Evolutionary conservation across 1,140 invertebrate species (phyloP).

Genomic region (Sinonovacula constricta): DNA sequence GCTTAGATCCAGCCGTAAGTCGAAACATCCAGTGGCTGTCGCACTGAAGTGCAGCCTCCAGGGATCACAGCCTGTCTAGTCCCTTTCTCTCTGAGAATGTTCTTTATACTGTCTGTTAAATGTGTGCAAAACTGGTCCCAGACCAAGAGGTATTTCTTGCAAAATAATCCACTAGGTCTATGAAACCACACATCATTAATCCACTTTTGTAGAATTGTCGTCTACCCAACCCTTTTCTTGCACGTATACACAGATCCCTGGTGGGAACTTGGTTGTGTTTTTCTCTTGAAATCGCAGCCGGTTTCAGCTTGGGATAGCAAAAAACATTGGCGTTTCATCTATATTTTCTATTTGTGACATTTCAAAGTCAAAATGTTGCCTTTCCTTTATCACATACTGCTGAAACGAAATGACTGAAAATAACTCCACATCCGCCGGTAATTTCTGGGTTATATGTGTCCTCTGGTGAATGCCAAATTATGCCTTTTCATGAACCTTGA

Average conservation of each 20-base stretch:
- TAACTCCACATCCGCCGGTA: constrained; percentile 31
- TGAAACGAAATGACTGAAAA: constrained; percentile 21
- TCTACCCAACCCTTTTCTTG: constrained; percentile 8
- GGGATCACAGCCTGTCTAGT: constrained; percentile 51
- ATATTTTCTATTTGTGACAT: not conserved
- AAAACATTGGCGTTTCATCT: constrained; percentile 5
- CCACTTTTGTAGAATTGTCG: not conserved
- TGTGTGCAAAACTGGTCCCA: constrained; percentile 1
- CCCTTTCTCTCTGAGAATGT: not conserved
- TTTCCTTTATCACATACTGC: constrained; percentile 9
- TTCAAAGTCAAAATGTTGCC: not conserved
- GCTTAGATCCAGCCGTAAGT: too few relatives aligned
- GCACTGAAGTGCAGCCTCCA: constrained; percentile 47
- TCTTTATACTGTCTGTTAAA: constrained; percentile 14
- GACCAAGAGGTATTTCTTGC: not conserved
- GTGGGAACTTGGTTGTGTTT: constrained; percentile 34
- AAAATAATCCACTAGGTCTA: not conserved
- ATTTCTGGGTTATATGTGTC: constrained; percentile 41
- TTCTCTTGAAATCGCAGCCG: constrained; percentile 68
- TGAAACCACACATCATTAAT: not conserved
- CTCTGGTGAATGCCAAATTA: constrained; percentile 13
- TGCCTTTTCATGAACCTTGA: constrained; percentile 30
- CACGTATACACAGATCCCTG: not conserved
- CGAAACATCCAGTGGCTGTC: constrained; percentile 56
- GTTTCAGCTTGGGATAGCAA: constrained; percentile 5